Percentiles rank a stretch among this genome's conserved stretches.
These are phyloP conservation scores for Okapia johnstoni DNA, from an alignment of 2,113 vertebrate species.

Conservation along the genomic window DNA sequence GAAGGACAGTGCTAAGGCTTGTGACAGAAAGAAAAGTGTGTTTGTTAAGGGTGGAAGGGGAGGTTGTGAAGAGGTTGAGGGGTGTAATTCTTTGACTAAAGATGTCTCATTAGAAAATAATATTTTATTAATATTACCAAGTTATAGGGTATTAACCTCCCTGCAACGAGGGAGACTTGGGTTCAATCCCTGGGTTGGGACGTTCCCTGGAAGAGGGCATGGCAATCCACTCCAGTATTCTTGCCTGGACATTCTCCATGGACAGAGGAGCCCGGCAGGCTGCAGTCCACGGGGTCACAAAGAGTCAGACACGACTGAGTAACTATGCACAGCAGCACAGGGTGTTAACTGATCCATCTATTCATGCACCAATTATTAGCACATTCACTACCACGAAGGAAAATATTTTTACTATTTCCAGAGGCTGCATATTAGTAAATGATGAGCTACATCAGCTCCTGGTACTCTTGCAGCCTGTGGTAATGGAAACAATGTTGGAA, in stretches of 20 bases:
- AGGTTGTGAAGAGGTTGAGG: background rate
- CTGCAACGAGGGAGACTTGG: fast-evolving
- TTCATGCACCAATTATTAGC: background rate
- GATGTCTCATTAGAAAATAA: background rate
- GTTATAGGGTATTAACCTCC: background rate
- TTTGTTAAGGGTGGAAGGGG: fast-evolving
- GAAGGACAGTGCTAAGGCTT: background rate
- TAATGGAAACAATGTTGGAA: background rate
- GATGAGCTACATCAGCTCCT: background rate
- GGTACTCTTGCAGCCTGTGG: background rate
- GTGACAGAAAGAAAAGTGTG: background rate
- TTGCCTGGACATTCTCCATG: background rate
- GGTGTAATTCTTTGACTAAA: background rate
- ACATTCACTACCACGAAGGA: background rate
- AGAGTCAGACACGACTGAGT: background rate
- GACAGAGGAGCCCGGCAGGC: background rate
- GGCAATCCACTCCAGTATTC: background rate
- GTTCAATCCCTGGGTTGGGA: background rate
- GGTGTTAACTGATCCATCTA: background rate
- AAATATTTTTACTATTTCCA: background rate
- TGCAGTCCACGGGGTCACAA: background rate
- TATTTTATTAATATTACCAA: background rate
- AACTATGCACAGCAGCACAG: background rate
- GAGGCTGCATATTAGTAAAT: background rate
- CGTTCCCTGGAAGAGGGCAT: fast-evolving